Evolutionary conservation across 2,797 vertebrate species (phyloP), one percentile per base, ranked within the genome.

Genomic region (Myotis daubentonii): DNA sequence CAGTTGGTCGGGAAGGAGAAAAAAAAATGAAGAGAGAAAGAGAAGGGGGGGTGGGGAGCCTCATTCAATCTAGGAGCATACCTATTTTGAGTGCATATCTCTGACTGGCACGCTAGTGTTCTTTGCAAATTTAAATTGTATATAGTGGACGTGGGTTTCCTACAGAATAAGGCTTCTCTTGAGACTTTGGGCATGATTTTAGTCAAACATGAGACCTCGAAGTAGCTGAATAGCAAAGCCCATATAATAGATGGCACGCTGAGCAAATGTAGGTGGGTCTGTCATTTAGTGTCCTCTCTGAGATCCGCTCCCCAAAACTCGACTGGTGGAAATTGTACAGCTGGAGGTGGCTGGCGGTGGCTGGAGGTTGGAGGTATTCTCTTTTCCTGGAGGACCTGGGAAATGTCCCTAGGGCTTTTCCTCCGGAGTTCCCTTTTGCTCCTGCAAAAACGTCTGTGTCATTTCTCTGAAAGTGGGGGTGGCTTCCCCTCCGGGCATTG

Each of bases 101-200:
- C 95, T 90, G 74, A 93, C 95, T 80, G 95, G 81, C 93, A 66
- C 30, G 90, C 75, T 76, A 44, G 71, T 68, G 87, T 93, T 97
- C 96, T 97, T 96, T 95, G 96, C 97, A 96, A 79, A 97, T 98
- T 51, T 96, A 97, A 97, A 97, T 95, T 97, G 97, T 97, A 91
- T 44, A 30, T 96, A 97, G 97, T 95, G 96, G 97, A 97, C 23
- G 57, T 98, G 97, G 96, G 92, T 96, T 84, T 94, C 74, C 91
- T 97, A 33, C 47, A 80, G 74, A 49, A 38, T 87, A 94, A 94
- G 97, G 87, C 90, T 72, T 97, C 75, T 85, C 62, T 47, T 89
- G 91, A 90, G 88, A 95, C 84, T 22, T 70, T 96, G 89, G 90
- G 87, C 28, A 41, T 94, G 97, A 94, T 95, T 93, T 95, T 95